phyloP scores from a whole-genome alignment of 2,113 vertebrate species.

The Nothoprocta perdicaria region DNA sequence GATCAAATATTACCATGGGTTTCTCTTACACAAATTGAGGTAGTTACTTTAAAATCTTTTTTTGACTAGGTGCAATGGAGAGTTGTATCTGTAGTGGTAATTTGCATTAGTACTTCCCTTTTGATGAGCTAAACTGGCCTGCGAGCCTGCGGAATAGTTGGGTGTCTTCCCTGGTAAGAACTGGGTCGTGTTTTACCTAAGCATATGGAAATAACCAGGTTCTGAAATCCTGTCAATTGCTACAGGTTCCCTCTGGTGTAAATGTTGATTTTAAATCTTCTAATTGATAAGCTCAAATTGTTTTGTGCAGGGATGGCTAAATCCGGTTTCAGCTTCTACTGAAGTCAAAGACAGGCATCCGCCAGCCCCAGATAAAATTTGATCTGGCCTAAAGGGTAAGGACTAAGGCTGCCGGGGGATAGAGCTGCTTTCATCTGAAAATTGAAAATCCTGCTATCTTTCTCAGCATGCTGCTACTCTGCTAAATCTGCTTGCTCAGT shows the following conservation, averaged over 20 bases:
- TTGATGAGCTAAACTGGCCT: slow-evolving; percentile 12
- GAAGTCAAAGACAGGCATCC: slow-evolving; percentile 27
- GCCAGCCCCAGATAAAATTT: slow-evolving; percentile 52
- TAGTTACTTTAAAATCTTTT: not conserved
- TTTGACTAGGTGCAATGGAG: not conserved
- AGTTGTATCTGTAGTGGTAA: not conserved
- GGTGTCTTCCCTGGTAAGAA: slow-evolving; percentile 31
- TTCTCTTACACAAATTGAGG: not conserved
- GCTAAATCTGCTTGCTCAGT: slow-evolving; percentile 64
- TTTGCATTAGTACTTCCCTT: slow-evolving; percentile 24
- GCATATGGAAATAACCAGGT: slow-evolving; percentile 46
- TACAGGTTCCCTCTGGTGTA: slow-evolving; percentile 12
- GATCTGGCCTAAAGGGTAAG: slow-evolving; percentile 55
- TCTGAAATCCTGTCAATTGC: slow-evolving; percentile 51
- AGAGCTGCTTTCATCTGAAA: slow-evolving; percentile 71
- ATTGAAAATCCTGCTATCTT: slow-evolving; percentile 72
- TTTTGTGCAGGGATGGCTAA: slow-evolving; percentile 50
- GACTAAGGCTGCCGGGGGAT: slow-evolving; percentile 48
- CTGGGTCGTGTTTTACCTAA: slow-evolving; percentile 23
- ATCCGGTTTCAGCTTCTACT: slow-evolving; percentile 10
- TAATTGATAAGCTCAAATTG: slow-evolving; percentile 49
- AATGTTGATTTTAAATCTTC: slow-evolving; percentile 27
- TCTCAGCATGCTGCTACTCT: slow-evolving; percentile 60
- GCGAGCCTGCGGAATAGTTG: not conserved
- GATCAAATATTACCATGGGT: not conserved